Base-by-base conservation (phyloP, 2,797 vertebrate genomes). In the Sphenopsis melanotis region DNA sequence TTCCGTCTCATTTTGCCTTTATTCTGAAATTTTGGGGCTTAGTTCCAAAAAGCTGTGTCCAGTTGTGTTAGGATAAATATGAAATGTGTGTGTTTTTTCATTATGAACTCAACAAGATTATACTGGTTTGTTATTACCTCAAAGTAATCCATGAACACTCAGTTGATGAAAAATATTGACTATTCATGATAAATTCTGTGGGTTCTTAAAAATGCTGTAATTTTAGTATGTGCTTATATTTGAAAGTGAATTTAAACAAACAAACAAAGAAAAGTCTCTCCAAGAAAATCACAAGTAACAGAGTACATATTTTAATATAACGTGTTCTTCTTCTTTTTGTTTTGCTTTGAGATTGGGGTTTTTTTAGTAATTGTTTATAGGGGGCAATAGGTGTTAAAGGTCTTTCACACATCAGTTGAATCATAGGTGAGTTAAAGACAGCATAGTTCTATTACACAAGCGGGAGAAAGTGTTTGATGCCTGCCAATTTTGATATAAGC, bases 401-500 rank as follows among this genome's bases (percentile, higher is more conserved):
- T 72, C 41, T 74, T 95, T 82, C 72, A 79, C 26, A 52, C 16
- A 72, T 41, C 72, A 82, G 44, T 47, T 83, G 76, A 80, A 80
- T 88, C 30, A 44, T 32, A 77, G 44, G 37, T 78, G 79, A 94
- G 75, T 86, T 86, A 55, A 36, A 66, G 82, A 86, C 75, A 75
- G 39, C 22, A 32, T n/a, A 90, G 32, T 52, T 86, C 66, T 74
- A 36, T 93, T 95, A 82, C 60, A 86, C 32, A 64, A 74, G 68
- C 39, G 59, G 74, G 46, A 96, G 66, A 83, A 94, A 96, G 77
- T n/a, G 84, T 60, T 63, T 21, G 13, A 70, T 74, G 86, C 74
- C 63, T 91, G 36, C 61, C 39, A 10, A 60, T 70, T 95, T 89
- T 97, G 77, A 92, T 80, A 89, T 34, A 97, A 83, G 50, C 30